Percentiles rank a stretch among this genome's conserved stretches.
Conservation (phyloP, 2,113 vertebrate species). For the Cacatua alba region DNA sequence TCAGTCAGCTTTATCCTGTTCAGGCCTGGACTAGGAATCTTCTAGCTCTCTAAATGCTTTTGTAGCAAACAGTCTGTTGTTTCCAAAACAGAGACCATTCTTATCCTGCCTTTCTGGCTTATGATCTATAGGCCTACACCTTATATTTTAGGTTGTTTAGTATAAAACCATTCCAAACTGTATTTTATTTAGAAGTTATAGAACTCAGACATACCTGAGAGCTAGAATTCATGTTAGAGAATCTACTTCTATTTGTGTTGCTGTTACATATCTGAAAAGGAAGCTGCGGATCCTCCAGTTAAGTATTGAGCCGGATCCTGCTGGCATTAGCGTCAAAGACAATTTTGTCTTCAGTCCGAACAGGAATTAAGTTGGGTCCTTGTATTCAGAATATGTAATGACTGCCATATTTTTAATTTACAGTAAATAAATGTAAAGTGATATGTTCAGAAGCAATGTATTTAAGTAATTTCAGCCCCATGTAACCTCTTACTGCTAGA, state of each 20-base stretch:
- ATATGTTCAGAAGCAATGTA: not conserved
- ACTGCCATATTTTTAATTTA: not conserved
- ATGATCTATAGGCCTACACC: not conserved
- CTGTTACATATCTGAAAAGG: not conserved
- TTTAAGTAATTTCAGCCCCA: not conserved
- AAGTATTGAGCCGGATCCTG: not conserved
- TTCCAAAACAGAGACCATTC: conserved; percentile 28
- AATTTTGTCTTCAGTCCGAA: not conserved
- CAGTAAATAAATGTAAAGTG: not conserved
- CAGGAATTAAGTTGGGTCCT: not conserved
- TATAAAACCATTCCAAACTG: not conserved
- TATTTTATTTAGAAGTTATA: conserved; percentile 47
- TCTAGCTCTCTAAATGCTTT: conserved; percentile 52
- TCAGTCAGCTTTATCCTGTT: conserved; percentile 54
- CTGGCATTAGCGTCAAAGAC: not conserved
- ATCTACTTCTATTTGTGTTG: conserved; percentile 30
- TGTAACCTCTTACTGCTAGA: not conserved
- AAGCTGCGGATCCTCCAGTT: not conserved
- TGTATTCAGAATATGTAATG: not conserved
- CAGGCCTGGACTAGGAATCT: conserved; percentile 24
- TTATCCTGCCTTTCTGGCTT: not conserved
- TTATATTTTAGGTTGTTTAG: not conserved
- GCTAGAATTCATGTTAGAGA: not conserved
- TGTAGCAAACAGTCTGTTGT: not conserved
- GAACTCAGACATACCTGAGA: conserved; percentile 15